Evolutionary conservation across 1,140 invertebrate species (phyloP).

Genomic region (Pachypsylla venusta): DNA sequence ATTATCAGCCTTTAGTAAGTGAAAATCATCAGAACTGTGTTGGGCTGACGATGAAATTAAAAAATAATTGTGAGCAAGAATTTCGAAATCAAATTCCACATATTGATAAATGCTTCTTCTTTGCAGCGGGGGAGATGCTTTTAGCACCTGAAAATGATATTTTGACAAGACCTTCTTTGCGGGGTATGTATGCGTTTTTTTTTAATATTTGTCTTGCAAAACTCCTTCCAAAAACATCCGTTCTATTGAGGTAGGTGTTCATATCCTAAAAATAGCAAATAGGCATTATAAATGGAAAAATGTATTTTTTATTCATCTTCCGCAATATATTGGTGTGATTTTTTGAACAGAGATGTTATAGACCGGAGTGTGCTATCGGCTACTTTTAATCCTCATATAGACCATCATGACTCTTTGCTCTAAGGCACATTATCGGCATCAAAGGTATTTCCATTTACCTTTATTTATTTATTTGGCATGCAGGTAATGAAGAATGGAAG

Average conservation of each 20-base stretch:
- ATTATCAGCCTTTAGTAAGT: background rate
- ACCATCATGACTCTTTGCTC: no score
- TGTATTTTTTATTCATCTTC: no score
- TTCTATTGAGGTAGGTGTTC: no score
- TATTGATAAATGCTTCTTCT: background rate
- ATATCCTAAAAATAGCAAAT: no score
- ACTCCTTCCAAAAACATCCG: background rate
- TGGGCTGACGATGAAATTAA: background rate
- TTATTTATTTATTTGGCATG: background rate
- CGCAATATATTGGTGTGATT: no score
- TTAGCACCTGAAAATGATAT: background rate
- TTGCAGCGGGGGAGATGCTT: background rate
- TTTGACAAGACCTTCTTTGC: background rate
- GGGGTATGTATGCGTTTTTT: background rate
- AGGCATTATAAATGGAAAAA: no score
- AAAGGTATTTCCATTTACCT: no score
- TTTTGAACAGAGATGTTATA: no score
- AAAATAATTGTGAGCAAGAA: background rate
- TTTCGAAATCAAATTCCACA: background rate
- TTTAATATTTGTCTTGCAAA: background rate
- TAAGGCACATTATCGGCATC: no score
- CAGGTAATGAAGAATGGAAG: conserved; percentile 3
- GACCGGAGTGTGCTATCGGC: no score
- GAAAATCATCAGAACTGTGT: background rate
- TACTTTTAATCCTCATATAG: no score